Base-by-base conservation (phyloP, 2,888 invertebrate species). In the Drosophila stalkeri region DNA sequence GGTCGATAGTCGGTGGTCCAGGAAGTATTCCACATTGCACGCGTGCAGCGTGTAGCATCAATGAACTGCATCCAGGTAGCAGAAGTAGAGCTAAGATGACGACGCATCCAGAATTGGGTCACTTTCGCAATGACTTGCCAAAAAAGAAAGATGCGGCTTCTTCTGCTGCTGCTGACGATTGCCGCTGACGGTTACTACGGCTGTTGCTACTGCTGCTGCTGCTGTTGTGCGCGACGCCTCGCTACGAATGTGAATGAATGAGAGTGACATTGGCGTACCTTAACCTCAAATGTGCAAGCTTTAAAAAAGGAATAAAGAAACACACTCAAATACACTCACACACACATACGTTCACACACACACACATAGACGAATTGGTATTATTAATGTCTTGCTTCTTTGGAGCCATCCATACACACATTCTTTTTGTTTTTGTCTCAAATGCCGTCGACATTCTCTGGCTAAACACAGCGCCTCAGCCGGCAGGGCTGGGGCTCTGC, bases 251-350 rank as follows among this genome's bases (percentile, higher is more conserved):
- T 90, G 91, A 91, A 86, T 90, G 91, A 90, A 91, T 91, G 89
- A 87, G 80, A 87, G 90, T 90, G 91, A 91, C 90, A 90, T 90
- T 90, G 90, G 89, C 80, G 77, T 86, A 86, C 90, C 90, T 91
- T 91, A 90, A 90, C 90, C 90, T 90, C 91, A 91, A 90, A 89
- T 80, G 86, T 86, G 85, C 83, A 81, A 81, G 77, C 77, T 70
- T 70, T 81, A 68, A 73, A 80, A 78, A 79, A 80, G 51, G 75
- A 69, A 75, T 68, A 69, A 68, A 72, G 62, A 70, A 75, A 61
- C 66, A 72, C 49, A 70, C 51, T 59, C 62, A 72, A 64, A 65
- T 16, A 56, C 37, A 51, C 47, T 57, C 47, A 66, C 46, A 62
- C 41, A 43, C 49, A 51, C 49, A 72, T 51, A 49, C 5, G 33